Evolutionary conservation across 2,113 vertebrate species (phyloP), one percentile per base, ranked within the genome.

Genomic region (Panthera leo): DNA sequence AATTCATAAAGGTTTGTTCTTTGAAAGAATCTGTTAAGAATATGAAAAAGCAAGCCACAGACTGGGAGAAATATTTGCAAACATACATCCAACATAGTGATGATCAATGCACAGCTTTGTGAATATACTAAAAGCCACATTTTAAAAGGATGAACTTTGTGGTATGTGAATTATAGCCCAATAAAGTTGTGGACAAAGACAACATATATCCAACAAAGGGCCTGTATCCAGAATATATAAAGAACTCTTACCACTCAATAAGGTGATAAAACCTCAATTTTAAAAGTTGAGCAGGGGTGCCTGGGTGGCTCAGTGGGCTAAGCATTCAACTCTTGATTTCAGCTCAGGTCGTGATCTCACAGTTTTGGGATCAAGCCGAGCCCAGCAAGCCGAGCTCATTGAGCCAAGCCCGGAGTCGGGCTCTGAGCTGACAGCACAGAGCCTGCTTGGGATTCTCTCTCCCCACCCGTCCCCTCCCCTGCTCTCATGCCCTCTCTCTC

Each of bases 1-100:
- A 89, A 86, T 78, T 78, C 9, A 78, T 89, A 89, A 80, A 88
- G 13, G 13, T 42, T 93, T 78, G 42, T 65, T 89, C 68, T 91
- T 94, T 34, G 31, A 91, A 91, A 79, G 68, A 79, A 51, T 84
- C 55, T 88, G 53, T 78, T 90, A 93, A 93, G 83, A 93, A 96
- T 84, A 91, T 71, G 76, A 78, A 94, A 95, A 96, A 80, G 45
- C 86, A 91, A 92, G 78, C 48, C 85, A 83, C 75, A 79, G 58
- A 76, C 39, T 39, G 21, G 21, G 29, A 87, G 80, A 51, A 96
- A 91, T 61, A 86, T 93, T 87, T 94, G 45, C 27, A 94, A 93
- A 34, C 36, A 42, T 53, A 70, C n/a, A 82, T 79, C 45, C 18
- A 13, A 84, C 34, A 51, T 27, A 48, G 12, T 25, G 12, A 68